Percentiles rank a stretch among this genome's conserved stretches.
phyloP scores from a whole-genome alignment of 2,888 invertebrate genomes.

The Leucophenga maculata region DNA sequence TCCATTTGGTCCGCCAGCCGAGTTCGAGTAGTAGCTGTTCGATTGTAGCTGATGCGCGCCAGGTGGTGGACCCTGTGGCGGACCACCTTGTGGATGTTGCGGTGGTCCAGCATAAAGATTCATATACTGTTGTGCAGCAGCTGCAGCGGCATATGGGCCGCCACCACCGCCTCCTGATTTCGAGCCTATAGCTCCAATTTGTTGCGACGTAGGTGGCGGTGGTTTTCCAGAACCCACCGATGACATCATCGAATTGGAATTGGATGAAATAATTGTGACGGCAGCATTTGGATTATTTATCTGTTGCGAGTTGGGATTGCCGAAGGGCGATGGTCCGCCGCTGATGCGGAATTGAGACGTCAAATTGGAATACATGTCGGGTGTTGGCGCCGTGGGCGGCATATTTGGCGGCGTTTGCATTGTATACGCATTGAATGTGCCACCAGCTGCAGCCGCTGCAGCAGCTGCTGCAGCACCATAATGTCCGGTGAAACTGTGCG shows the following conservation, averaged over 20 bases:
- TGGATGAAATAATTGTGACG: constrained; percentile 86
- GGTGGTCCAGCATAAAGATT: constrained; percentile 69
- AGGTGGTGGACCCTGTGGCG: constrained; percentile 68
- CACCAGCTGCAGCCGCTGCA: constrained; percentile 67
- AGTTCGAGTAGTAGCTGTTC: constrained; percentile 72
- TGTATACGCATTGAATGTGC: constrained; percentile 79
- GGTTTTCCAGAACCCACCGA: constrained; percentile 87
- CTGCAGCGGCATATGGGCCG: constrained; percentile 60
- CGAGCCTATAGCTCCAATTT: constrained; percentile 86
- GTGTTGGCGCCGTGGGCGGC: constrained; percentile 77
- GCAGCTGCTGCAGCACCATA: constrained; percentile 73
- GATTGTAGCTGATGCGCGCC: constrained; percentile 70
- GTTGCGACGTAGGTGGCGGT: constrained; percentile 81
- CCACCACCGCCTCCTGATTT: constrained; percentile 66
- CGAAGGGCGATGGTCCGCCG: constrained; percentile 78
- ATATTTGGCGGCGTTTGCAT: constrained; percentile 74
- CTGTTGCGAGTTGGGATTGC: constrained; percentile 80
- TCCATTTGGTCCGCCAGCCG: constrained; percentile 70
- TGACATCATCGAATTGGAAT: constrained; percentile 91
- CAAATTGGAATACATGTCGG: constrained; percentile 81
- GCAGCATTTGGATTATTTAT: constrained; percentile 85
- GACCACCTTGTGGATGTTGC: constrained; percentile 68
- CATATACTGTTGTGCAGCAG: constrained; percentile 70
- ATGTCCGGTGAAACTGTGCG: constrained; percentile 74
- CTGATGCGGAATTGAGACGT: constrained; percentile 77